Base-by-base conservation (phyloP, 2,797 vertebrate genomes). In the Rhinatrema bivittatum region DNA sequence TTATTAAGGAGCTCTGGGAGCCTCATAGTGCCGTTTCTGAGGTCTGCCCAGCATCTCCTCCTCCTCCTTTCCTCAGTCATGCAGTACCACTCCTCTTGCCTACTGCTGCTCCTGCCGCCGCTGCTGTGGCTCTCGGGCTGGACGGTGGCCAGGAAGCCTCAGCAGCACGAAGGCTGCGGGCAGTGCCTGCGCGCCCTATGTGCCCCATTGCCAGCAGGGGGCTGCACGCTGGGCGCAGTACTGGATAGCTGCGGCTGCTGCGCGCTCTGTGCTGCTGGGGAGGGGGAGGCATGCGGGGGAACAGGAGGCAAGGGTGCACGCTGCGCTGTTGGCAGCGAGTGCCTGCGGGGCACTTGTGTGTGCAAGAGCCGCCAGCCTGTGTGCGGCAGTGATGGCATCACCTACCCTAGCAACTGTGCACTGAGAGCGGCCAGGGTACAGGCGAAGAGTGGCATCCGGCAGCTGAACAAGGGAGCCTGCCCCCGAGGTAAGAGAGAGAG, bases 301-400 rank as follows among this genome's bases (percentile, higher is more conserved):
- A 69, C 71, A 17, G 76, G 79, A 2, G 54, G 45, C 2, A 62
- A 49, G 33, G 60, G 62, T 4, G 68, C 68, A 5, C 81, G 87
- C 45, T 93, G 91, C 64, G 89, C 80, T 2, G 7, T 74, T 5
- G 89, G 91, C 2, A 65, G 91, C 38, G 91, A 93, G 75, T 94
- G 91, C 65, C 74, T 86, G 22, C 86, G 69, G 55, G 70, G 63
- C 2, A 58, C 87, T 12, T 96, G 91, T 50, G 59, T 50, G 25
- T 96, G 92, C 49, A 92, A 91, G 62, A 84, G 54, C 68, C 57
- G 70, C 65, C 84, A 89, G 60, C 81, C 88, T 11, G 91, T 96
- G 48, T 96, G 93, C 56, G 91, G 91, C 36, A 81, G 65, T 51
- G 87, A 94, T 35, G 88, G 82, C 3, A 20, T 59, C 35, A 91